Conservation (phyloP, 2,113 vertebrate species). For the Aspidoscelis tigris region DNA sequence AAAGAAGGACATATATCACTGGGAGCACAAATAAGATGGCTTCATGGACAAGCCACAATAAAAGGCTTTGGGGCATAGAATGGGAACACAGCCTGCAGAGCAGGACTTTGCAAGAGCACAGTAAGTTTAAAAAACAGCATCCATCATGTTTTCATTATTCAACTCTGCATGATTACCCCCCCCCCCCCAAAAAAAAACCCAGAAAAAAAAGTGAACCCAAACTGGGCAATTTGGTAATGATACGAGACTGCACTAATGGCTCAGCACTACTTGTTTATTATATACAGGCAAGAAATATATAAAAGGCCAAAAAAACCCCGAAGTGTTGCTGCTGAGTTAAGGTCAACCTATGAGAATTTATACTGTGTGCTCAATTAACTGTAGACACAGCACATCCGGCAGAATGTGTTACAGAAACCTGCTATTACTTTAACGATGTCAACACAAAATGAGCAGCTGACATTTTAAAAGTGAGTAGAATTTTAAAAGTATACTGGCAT, state of each 20-base stretch:
- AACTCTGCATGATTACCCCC: conserved; percentile 18
- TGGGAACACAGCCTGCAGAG: conserved; percentile 19
- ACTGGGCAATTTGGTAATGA: conserved; percentile 5
- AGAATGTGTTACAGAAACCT: background rate
- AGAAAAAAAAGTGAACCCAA: background rate
- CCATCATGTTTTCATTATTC: conserved; percentile 39
- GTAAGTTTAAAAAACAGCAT: conserved; percentile 40
- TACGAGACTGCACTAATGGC: background rate
- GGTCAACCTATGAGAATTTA: background rate
- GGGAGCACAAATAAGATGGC: background rate
- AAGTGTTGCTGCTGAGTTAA: background rate
- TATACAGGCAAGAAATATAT: background rate
- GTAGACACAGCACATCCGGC: background rate
- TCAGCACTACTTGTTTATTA: conserved; percentile 6
- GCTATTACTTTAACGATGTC: background rate
- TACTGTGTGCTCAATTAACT: background rate
- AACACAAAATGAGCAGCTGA: background rate
- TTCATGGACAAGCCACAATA: conserved; percentile 21
- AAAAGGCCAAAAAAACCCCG: background rate
- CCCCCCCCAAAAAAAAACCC: conserved; percentile 33
- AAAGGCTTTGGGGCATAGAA: conserved; percentile 17
- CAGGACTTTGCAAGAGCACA: conserved; percentile 42
- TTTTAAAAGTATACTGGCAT: background rate
- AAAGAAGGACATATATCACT: background rate
- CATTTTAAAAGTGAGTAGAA: background rate